Percentiles rank a stretch among this genome's conserved stretches.
Evolutionary conservation across 2,113 vertebrate species (phyloP).

Genomic region (Phylloscopus whistleri): DNA sequence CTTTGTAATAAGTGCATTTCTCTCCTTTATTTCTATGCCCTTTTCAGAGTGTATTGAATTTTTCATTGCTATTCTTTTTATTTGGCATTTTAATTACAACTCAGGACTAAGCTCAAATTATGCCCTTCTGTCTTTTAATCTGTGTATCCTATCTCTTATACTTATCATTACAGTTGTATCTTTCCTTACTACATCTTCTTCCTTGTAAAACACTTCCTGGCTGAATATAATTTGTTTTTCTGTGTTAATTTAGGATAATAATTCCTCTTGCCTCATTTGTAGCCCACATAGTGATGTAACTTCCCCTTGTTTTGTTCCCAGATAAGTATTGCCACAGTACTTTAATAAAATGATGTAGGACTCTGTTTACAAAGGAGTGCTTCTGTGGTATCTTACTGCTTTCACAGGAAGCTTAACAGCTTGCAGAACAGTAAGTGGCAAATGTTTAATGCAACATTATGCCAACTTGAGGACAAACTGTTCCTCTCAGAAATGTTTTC

Average conservation of each 20-base stretch:
- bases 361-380: constrained; percentile 48
- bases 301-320: constrained; percentile 34
- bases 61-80: neutral
- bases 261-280: constrained; percentile 2
- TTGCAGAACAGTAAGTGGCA: constrained; percentile 59
- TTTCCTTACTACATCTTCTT: neutral
- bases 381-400: constrained; percentile 48
- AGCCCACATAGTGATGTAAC: constrained; percentile 37
- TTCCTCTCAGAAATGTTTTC: constrained; percentile 68
- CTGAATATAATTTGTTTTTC: constrained; percentile 9
- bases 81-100: neutral
- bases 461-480: constrained; percentile 63
- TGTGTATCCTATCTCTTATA: neutral
- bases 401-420: constrained; percentile 64
- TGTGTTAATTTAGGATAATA: constrained; percentile 15
- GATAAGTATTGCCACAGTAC: neutral
- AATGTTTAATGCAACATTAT: constrained; percentile 66
- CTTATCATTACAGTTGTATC: neutral
- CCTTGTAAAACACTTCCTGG: neutral
- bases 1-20: neutral
- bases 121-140: neutral
- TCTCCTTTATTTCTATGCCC: neutral
- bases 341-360: constrained; percentile 30
- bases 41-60: neutral
- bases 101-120: neutral